Evolutionary conservation across 2,888 invertebrate genomes (phyloP), one percentile per base, ranked within the genome.

Genomic region (Sinopyrophorus schimmeli): DNA sequence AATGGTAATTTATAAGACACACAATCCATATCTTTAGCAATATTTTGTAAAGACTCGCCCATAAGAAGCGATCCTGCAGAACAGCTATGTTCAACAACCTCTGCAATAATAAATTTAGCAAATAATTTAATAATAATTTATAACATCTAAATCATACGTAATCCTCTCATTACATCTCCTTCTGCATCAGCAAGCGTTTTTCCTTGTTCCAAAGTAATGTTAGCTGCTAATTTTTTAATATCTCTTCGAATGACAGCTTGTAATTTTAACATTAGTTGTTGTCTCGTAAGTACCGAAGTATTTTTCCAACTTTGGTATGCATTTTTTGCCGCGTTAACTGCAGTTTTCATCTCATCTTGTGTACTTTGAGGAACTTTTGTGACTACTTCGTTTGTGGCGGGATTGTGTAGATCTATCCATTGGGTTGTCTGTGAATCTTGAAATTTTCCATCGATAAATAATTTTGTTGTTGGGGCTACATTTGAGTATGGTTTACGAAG

Each of bases 121-220:
- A 5, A 17, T 14, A 2, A 17, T 10, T n/a, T 6, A 11, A 7
- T 24, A 24, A 9, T 5, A 9, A 16, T 11, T 18, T 12, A 7
- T 15, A 6, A 23, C 52, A 85, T n/a, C n/a, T n/a, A n/a, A n/a
- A n/a, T n/a, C 91, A 86, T 79, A 94, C 94, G 99, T 50, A 99
- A 81, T 51, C 99, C 99, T 70, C 99, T 82, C 49, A 94, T 81
- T 2, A 99, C 97, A 76, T 99, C 99, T 23, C 99, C 99, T 72
- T 98, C 96, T 0, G 99, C 98, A 76, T 99, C 99, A 6, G 87
- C 84, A 55, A 93, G 77, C 0, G 99, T 99, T 73, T 99, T 99
- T 42, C 99, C 99, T 75, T 99, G 98, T 71, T 99, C 99, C 60
- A 81, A 76, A 1, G 98, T 98, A 53, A 99, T 91, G 71, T 86